Conservation (phyloP, 1,140 invertebrate species). For the Drosophila pandora region DNA sequence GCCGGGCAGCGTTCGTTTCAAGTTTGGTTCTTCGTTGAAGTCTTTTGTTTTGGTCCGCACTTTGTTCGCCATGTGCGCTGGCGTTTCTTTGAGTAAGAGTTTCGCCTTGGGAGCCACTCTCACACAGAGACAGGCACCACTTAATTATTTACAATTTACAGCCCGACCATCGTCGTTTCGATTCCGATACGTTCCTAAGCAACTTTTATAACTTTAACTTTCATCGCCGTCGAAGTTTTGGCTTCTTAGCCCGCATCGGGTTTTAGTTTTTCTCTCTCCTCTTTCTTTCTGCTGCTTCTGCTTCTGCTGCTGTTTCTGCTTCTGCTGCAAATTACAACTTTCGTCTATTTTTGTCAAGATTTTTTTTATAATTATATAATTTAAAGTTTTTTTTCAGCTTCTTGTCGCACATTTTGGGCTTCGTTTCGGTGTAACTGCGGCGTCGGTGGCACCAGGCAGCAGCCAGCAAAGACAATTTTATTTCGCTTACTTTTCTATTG, state of each 20-base stretch:
- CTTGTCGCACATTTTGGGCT: constrained; percentile 42
- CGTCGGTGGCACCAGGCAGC: background rate
- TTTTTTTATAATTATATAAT: constrained; percentile 81
- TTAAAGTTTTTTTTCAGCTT: constrained; percentile 63
- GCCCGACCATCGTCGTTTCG: constrained; percentile 42
- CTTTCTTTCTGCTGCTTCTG: constrained; percentile 12
- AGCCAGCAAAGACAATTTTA: constrained; percentile 35
- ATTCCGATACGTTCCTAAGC: constrained; percentile 59
- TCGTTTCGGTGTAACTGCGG: constrained; percentile 58
- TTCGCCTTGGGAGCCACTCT: constrained; percentile 67
- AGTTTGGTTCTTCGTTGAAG: constrained; percentile 81
- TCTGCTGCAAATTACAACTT: constrained; percentile 75
- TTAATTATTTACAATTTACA: constrained; percentile 73
- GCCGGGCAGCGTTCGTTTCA: constrained; percentile 22
- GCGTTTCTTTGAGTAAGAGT: constrained; percentile 52
- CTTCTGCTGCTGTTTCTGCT: constrained; percentile 15
- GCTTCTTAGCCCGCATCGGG: constrained; percentile 59
- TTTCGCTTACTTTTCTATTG: constrained; percentile 45
- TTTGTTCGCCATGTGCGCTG: constrained; percentile 70
- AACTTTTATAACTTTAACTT: constrained; percentile 80
- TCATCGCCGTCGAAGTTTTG: constrained; percentile 52
- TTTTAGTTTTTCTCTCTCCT: constrained; percentile 30
- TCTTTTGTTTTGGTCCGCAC: constrained; percentile 77
- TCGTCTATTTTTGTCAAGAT: constrained; percentile 82
- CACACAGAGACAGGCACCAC: constrained; percentile 19